Conservation (phyloP, 2,888 invertebrate species). For the Arrhopalites spinosus region DNA sequence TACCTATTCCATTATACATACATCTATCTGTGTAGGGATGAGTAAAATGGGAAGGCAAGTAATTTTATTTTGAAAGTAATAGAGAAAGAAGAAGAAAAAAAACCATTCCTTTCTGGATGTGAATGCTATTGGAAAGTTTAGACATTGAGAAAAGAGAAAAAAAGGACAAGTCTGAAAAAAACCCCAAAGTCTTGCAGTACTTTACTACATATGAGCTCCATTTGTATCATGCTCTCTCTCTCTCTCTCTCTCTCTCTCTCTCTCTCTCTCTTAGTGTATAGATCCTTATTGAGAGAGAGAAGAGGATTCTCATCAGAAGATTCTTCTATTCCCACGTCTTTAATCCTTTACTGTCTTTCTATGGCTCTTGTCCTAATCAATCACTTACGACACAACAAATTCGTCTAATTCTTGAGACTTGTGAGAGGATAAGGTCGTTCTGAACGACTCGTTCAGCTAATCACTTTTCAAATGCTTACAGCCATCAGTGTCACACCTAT, state of each 20-base stretch:
- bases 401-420: slow-evolving; percentile 46
- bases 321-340: slow-evolving; percentile 39
- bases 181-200: too few species aligned
- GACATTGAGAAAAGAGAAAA: background rate
- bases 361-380: slow-evolving; percentile 51
- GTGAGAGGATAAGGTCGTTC: slow-evolving; percentile 25
- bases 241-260: slow-evolving; percentile 12
- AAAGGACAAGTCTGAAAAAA: background rate
- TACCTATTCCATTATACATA: too few species aligned
- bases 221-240: slow-evolving; percentile 19
- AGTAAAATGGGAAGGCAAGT: background rate
- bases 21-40: too few species aligned
- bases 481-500: slow-evolving; percentile 9
- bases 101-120: background rate
- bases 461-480: slow-evolving; percentile 37
- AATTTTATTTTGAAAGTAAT: background rate
- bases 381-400: slow-evolving; percentile 52
- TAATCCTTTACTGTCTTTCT: slow-evolving; percentile 49
- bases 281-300: background rate
- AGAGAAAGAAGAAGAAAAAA: background rate
- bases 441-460: slow-evolving; percentile 20
- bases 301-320: slow-evolving; percentile 20
- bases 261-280: background rate
- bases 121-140: slow-evolving; percentile 11
- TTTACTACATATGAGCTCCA: background rate